Evolutionary conservation across 2,888 invertebrate genomes (phyloP).

Genomic region (Drosophila lutescens): DNA sequence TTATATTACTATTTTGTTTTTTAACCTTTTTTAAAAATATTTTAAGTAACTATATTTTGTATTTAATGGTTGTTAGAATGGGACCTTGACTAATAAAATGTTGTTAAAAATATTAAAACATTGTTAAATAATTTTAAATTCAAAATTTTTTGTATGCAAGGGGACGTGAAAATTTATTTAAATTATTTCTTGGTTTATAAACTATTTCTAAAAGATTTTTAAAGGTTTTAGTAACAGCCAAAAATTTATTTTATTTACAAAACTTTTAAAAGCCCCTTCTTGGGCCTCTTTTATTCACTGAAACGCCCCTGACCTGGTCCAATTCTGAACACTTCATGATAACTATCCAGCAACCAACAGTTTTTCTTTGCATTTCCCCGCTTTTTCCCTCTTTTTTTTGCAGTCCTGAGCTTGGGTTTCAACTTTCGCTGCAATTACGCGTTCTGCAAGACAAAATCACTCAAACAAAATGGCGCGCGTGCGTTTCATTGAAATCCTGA

Average conservation of each 20-base stretch:
- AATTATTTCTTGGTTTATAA: too few relatives aligned
- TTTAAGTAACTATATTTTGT: too few relatives aligned
- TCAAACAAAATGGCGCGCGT: conserved; percentile 75
- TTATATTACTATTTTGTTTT: too few relatives aligned
- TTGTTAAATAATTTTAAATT: not conserved
- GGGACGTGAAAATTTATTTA: too few relatives aligned
- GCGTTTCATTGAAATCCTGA: conserved; percentile 73
- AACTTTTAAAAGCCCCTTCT: not conserved
- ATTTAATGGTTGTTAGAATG: too few relatives aligned
- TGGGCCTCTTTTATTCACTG: not conserved
- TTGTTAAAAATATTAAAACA: not conserved
- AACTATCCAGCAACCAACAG: conserved; percentile 42
- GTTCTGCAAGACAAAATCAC: conserved; percentile 73
- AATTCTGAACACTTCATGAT: conserved; percentile 26
- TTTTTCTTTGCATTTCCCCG: conserved; percentile 26
- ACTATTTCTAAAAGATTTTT: not conserved
- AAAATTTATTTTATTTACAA: not conserved
- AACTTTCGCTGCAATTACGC: conserved; percentile 78
- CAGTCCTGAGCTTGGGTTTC: conserved; percentile 56
- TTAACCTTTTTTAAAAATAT: too few relatives aligned
- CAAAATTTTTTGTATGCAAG: too few relatives aligned
- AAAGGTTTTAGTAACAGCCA: not conserved
- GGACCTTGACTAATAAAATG: not conserved
- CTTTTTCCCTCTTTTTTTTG: conserved; percentile 10
- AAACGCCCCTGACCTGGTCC: conserved; percentile 29